A percentile compares a stretch with the other conserved stretches of the same genome.
Evolutionary conservation across 2,113 vertebrate genomes (phyloP).

Genomic region (Pyxicephalus adspersus): DNA sequence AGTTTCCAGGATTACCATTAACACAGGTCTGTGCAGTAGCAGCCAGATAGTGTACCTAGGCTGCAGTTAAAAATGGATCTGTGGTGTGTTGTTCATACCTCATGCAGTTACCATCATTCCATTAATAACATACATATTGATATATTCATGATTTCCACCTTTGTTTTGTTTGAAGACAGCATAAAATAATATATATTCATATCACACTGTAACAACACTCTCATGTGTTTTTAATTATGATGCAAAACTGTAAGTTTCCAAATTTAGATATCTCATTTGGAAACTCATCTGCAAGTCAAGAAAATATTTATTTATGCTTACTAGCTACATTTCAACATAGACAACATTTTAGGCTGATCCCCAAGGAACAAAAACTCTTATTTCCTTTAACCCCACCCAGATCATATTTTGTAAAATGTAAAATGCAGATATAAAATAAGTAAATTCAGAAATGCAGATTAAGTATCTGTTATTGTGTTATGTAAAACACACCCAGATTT

Average conservation of each 20-base stretch:
- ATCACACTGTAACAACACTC: background rate
- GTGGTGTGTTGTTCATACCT: no score
- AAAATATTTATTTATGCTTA: constrained; percentile 8
- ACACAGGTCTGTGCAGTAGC: no score
- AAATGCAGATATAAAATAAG: constrained; percentile 33
- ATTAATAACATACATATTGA: background rate
- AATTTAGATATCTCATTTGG: background rate
- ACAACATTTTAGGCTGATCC: background rate
- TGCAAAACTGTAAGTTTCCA: background rate
- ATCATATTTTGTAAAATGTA: background rate
- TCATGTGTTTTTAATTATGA: background rate
- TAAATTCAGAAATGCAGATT: background rate
- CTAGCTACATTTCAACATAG: background rate
- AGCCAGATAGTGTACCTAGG: no score
- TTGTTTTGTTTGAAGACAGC: background rate
- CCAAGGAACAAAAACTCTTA: background rate
- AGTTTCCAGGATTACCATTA: no score
- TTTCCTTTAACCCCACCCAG: constrained; percentile 17
- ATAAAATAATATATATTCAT: background rate
- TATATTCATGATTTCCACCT: no score
- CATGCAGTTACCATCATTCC: no score
- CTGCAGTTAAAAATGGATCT: no score
- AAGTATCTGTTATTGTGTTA: constrained; percentile 1
- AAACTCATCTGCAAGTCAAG: background rate
- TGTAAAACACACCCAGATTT: background rate